Base-by-base conservation (phyloP, 2,797 vertebrate genomes). In the Cheirogaleus major region DNA sequence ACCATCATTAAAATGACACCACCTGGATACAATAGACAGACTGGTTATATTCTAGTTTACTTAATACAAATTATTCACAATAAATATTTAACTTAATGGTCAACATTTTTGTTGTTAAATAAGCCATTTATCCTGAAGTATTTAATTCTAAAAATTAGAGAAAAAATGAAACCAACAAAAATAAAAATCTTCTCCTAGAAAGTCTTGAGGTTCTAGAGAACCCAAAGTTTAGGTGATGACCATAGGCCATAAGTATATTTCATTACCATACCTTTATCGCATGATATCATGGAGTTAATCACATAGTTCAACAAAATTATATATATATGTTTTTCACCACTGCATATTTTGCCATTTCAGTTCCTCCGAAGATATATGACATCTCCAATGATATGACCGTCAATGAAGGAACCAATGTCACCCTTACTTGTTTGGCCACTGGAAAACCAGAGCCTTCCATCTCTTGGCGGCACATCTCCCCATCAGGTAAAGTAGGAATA, bases 381-480 rank as follows among this genome's bases (percentile, higher is more conserved):
- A 99, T 99, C 98, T 99, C 99, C 23, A 98, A 98, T 43, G 99
- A 99, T 98, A 98, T 99, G 98, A 98, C 99, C 5, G 99, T 99
- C 98, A 99, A 99, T 11, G 99, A 99, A 99, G 99, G 99, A 89
- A 99, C 99, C 98, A 99, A 99, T 2, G 98, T 99, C 91, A 99
- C 99, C 11, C 99, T 99, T 97, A 99, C 99, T 98, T 99, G 99
- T 94, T 98, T 99, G 98, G 99, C 99, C 98, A 99, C 99, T 35
- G 99, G 99, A 88, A 99, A 99, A 97, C 99, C 99, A 8, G 99
- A 99, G 97, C 99, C 99, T 70, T 99, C 99, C 97, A 99, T 99
- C 98, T 99, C 99, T 97, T 99, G 99, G 99, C 99, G 99, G 98
- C 99, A 99, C 98, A 99, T 99, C 99, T 99, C 99, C 96, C 99